phyloP scores from a whole-genome alignment of 2,888 invertebrate genomes.

The Adineta ricciae region DNA sequence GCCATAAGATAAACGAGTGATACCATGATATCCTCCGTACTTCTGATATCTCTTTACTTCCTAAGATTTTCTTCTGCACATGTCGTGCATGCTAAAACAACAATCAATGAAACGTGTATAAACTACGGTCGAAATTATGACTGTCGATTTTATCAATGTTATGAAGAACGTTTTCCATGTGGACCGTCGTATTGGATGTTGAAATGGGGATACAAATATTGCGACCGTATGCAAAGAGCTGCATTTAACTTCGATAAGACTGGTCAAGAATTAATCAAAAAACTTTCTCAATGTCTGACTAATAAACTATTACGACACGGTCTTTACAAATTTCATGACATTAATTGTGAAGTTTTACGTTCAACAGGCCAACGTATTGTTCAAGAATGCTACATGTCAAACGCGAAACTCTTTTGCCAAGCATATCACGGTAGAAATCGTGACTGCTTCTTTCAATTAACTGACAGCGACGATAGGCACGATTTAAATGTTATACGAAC shows the following conservation, averaged over 20 bases:
- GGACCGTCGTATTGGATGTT: slow-evolving; percentile 31
- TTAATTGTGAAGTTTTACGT: slow-evolving; percentile 24
- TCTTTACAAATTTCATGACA: not conserved
- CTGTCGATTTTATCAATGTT: slow-evolving; percentile 31
- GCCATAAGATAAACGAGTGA: not conserved
- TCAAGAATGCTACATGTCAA: slow-evolving; percentile 21
- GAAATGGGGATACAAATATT: slow-evolving; percentile 33
- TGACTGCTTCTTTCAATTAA: slow-evolving; percentile 26
- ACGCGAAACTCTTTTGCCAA: slow-evolving; percentile 25
- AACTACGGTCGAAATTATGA: not conserved
- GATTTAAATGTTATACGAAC: slow-evolving; percentile 26
- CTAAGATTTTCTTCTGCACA: not conserved
- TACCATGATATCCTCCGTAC: not conserved
- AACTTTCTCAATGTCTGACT: slow-evolving; percentile 26
- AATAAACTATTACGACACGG: not conserved
- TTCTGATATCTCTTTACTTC: not conserved
- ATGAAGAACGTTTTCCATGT: slow-evolving; percentile 33
- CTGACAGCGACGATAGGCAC: slow-evolving; percentile 25
- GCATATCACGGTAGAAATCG: slow-evolving; percentile 22
- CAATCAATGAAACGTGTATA: not conserved
- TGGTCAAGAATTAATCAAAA: slow-evolving; percentile 25
- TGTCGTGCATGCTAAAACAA: not conserved
- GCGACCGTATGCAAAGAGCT: slow-evolving; percentile 18
- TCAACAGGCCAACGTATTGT: slow-evolving; percentile 20
- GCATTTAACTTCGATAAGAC: slow-evolving; percentile 5